Conservation (phyloP, 1,140 invertebrate species). For the Heterodera carotae region DNA sequence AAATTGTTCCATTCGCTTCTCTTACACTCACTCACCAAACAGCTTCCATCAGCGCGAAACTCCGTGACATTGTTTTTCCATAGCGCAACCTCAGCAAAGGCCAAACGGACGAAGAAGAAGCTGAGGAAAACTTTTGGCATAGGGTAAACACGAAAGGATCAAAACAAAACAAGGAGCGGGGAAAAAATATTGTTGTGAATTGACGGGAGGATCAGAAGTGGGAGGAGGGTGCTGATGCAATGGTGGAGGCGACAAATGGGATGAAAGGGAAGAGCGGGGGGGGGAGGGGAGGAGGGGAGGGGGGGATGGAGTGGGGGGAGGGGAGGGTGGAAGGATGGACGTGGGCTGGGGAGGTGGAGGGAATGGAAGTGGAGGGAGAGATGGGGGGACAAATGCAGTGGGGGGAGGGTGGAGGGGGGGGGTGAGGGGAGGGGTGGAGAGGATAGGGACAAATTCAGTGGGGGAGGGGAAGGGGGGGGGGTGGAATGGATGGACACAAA, state of each 20-base stretch:
- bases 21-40: conserved; percentile 5
- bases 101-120: neutral
- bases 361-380: neutral
- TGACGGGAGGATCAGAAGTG: no score
- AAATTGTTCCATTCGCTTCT: no score
- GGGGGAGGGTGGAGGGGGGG: no score
- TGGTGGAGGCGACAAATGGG: neutral
- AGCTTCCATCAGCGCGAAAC: neutral
- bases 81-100: neutral
- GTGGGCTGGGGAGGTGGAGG: neutral
- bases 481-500: no score
- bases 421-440: no score
- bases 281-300: no score
- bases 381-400: neutral
- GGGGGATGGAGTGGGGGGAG: neutral
- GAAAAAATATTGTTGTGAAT: no score
- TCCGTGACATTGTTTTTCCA: neutral
- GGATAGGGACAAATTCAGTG: no score
- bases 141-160: neutral
- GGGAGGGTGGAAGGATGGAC: no score
- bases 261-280: neutral
- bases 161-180: neutral
- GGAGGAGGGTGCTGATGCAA: no score
- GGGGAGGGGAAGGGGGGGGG: no score
- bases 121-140: neutral